Evolutionary conservation across 2,888 invertebrate genomes (phyloP), one percentile per base, ranked within the genome.

Genomic region (Callimorpha dominula): DNA sequence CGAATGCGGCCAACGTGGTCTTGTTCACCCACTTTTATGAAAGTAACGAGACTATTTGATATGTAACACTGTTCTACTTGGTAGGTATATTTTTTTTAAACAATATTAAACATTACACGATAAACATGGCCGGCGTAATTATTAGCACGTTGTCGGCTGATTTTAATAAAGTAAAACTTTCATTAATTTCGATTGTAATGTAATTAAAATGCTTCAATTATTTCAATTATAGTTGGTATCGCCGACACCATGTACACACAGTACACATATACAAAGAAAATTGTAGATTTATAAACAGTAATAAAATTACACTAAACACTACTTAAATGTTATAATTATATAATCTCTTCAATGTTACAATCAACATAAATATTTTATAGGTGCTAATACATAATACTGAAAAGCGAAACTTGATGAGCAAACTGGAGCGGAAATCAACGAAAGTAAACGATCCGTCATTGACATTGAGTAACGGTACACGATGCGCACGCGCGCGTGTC

Each of bases 21-120:
- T 86, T 20, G 93, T 86, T 94, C 93, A 94, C 93, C 94, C 91
- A 94, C 91, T 93, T 94, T 90, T 92, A 91, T 90, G 88, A 86
- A 80, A 83, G 85, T 82, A 86, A 85, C 81, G 77, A 83, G 85
- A 89, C 89, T 88, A 79, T 89, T 89, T 91, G 78, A 82, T 83
- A 81, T 80, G 85, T 88, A 88, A 88, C 85, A 89, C 82, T 87
- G 78, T 75, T 79, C 77, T 68, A 83, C 67, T 79, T 81, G 75
- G 74, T 74, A 75, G 63, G 75, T 78, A 81, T 80, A 76, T 63
- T 54, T 81, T 75, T 79, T 80, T 80, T 75, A 71, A 76, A 78
- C 72, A 77, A 76, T 81, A 82, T 86, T 86, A 86, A 85, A 85
- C 78, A 86, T n/a, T n/a, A 57, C 11, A 60, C 31, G 20, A 31